phyloP scores from a whole-genome alignment of 2,888 invertebrate species.

The Liopterus haemorrhoidalis region DNA sequence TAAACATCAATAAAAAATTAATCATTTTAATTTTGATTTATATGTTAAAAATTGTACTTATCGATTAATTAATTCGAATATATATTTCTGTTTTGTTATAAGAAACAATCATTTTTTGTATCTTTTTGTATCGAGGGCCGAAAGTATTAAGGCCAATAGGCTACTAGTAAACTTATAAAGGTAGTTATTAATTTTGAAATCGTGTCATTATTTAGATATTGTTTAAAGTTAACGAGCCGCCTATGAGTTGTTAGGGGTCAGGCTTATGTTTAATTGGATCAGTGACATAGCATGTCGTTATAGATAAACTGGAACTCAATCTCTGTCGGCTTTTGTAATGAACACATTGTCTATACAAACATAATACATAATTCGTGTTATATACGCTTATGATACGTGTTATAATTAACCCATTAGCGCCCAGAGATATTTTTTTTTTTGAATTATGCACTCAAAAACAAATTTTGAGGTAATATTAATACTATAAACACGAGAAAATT shows the following conservation, averaged over 20 bases:
- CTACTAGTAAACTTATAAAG: not conserved
- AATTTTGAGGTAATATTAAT: no score
- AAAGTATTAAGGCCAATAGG: no score
- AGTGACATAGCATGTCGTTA: slow-evolving; percentile 17
- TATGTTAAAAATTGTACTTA: not conserved
- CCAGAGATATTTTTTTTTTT: no score
- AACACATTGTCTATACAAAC: no score
- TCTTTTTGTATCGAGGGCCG: no score
- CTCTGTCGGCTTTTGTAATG: slow-evolving; percentile 11
- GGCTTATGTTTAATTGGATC: slow-evolving; percentile 17
- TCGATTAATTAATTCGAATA: not conserved
- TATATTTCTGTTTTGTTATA: not conserved
- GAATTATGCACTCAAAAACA: no score
- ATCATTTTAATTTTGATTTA: no score
- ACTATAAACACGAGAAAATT: no score
- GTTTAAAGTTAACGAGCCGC: slow-evolving; percentile 9
- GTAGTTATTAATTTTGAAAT: not conserved
- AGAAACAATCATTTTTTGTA: not conserved
- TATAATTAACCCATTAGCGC: no score
- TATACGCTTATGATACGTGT: no score
- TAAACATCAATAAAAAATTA: no score
- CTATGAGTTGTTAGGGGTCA: slow-evolving; percentile 15
- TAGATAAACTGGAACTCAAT: slow-evolving; percentile 21
- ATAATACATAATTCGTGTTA: no score
- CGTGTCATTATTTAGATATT: not conserved